phyloP scores from a whole-genome alignment of 2,888 invertebrate genomes.

The Stenchaetothrips biformis region DNA sequence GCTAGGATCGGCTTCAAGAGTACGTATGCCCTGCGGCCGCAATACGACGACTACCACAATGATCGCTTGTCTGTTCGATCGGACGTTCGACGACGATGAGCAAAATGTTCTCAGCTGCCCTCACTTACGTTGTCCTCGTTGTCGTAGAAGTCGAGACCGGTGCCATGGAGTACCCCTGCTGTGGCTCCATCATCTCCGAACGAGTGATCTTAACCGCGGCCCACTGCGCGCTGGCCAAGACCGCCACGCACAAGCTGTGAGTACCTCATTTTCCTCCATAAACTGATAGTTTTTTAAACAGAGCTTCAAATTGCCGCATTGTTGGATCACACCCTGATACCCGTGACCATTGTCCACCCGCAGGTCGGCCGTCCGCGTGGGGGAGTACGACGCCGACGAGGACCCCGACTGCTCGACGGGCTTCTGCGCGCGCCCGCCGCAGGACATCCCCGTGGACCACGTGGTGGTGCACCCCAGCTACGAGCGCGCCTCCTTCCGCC shows the following conservation, averaged over 20 bases:
- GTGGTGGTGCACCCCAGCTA: constrained; percentile 74
- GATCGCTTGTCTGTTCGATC: no score
- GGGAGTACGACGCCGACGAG: constrained; percentile 66
- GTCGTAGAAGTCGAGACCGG: constrained; percentile 61
- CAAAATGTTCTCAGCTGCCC: background rate
- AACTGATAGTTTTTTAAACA: no score
- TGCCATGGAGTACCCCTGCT: constrained; percentile 68
- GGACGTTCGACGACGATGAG: no score
- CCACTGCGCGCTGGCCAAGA: constrained; percentile 72
- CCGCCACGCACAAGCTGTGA: constrained; percentile 70
- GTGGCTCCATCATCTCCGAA: constrained; percentile 64
- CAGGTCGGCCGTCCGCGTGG: constrained; percentile 67
- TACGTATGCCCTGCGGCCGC: constrained; percentile 51
- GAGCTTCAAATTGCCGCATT: constrained; percentile 27
- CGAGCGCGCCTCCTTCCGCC: constrained; percentile 50
- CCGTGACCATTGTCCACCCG: no score
- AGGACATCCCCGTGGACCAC: constrained; percentile 66
- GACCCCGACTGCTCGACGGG: constrained; percentile 70
- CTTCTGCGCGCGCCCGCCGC: constrained; percentile 68
- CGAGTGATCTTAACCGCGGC: constrained; percentile 67
- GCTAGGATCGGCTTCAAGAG: constrained; percentile 71
- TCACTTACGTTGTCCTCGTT: constrained; percentile 32
- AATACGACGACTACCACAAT: no score
- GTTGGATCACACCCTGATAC: no score
- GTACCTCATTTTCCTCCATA: no score